Conservation (phyloP, 2,888 invertebrate species). For the Epinotia demarniana region DNA sequence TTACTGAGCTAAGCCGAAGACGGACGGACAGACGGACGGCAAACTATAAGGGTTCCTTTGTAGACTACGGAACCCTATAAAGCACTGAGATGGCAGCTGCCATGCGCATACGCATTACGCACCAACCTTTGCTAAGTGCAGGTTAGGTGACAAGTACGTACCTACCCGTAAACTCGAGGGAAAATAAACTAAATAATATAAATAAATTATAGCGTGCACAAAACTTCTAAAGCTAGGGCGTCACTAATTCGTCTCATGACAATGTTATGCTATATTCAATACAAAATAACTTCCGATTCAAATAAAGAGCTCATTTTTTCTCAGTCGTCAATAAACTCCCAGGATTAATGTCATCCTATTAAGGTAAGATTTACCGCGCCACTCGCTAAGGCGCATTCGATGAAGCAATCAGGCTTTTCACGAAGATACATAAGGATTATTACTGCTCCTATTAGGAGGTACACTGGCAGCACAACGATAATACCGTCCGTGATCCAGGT, state of each 20-base stretch:
- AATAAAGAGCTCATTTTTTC: neutral
- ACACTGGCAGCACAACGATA: neutral
- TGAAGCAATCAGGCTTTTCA: conserved; percentile 27
- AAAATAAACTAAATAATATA: too few relatives aligned
- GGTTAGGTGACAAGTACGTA: too few relatives aligned
- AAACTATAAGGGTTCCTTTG: too few relatives aligned
- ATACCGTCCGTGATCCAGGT: conserved; percentile 12
- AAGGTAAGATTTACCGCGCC: conserved; percentile 28
- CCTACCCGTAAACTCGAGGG: too few relatives aligned
- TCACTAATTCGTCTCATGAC: neutral
- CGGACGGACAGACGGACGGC: too few relatives aligned
- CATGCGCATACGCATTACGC: too few relatives aligned
- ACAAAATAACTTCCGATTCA: neutral
- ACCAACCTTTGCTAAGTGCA: too few relatives aligned
- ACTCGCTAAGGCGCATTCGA: conserved; percentile 2
- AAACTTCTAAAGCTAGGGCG: neutral
- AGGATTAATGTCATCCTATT: conserved; percentile 32
- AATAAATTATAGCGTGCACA: neutral
- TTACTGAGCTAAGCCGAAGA: too few relatives aligned
- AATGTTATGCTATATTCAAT: neutral
- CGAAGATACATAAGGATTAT: conserved; percentile 19
- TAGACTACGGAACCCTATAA: too few relatives aligned
- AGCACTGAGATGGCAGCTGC: too few relatives aligned
- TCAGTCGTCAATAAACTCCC: conserved; percentile 1
- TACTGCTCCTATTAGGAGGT: conserved; percentile 5